A percentile compares a stretch with the other conserved stretches of the same genome.
Evolutionary conservation across 2,113 vertebrate genomes (phyloP).

Genomic region (Argyrosomus japonicus): DNA sequence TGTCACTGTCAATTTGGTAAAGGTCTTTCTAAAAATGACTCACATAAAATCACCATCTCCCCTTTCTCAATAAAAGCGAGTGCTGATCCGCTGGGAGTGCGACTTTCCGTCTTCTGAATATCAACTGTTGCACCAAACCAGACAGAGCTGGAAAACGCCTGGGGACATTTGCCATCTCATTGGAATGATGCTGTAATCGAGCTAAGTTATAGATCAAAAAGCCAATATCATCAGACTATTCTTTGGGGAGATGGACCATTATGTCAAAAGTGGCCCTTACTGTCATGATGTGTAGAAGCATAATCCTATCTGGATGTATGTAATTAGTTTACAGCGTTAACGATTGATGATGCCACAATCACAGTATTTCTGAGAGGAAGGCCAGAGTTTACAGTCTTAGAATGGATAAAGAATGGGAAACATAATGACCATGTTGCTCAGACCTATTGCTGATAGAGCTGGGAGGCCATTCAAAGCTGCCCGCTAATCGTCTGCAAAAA

Average conservation of each 20-base stretch:
- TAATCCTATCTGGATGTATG: conserved; percentile 40
- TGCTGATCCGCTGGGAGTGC: conserved; percentile 16
- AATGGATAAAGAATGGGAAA: conserved; percentile 52
- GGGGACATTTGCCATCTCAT: conserved; percentile 32
- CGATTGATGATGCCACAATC: conserved; percentile 43
- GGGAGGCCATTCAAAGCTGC: conserved; percentile 31
- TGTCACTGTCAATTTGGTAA: conserved; percentile 51
- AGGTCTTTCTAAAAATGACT: conserved; percentile 53
- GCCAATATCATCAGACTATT: conserved; percentile 52
- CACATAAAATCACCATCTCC: conserved; percentile 33
- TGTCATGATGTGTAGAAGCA: conserved; percentile 9
- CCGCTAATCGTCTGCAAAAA: conserved; percentile 61
- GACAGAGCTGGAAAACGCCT: background rate
- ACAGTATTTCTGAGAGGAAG: conserved; percentile 32
- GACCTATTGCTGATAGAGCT: conserved; percentile 21
- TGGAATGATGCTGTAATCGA: conserved; percentile 44
- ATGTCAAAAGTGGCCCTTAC: conserved; percentile 42
- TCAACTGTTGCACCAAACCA: conserved; percentile 16
- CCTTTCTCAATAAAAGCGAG: conserved; percentile 22
- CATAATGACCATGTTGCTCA: conserved; percentile 42
- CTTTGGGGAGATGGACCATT: conserved; percentile 36
- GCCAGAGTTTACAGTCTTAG: conserved; percentile 22
- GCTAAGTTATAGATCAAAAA: conserved; percentile 44
- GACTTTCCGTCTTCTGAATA: conserved; percentile 17
- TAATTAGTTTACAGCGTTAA: conserved; percentile 46